Conservation (phyloP, 2,113 vertebrate species). For the Corythoichthys intestinalis region DNA sequence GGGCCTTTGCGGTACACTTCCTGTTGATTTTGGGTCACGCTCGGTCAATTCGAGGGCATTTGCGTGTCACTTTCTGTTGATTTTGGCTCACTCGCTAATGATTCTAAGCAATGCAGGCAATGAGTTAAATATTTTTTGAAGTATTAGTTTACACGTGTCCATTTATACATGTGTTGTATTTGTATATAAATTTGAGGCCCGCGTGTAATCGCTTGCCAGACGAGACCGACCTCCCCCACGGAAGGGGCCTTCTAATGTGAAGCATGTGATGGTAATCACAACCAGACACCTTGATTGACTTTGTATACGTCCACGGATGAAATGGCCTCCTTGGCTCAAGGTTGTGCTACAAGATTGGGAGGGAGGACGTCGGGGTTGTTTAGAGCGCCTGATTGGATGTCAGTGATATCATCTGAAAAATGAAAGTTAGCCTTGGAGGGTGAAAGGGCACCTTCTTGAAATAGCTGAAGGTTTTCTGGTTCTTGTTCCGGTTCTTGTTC, state of each 20-base stretch:
- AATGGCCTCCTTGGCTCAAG: not conserved
- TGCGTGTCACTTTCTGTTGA: no score
- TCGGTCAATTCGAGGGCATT: no score
- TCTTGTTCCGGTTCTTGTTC: not conserved
- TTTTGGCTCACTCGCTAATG: no score
- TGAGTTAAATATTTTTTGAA: no score
- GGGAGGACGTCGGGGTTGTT: not conserved
- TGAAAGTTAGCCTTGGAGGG: not conserved
- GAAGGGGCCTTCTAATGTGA: constrained; percentile 1
- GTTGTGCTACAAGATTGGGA: not conserved
- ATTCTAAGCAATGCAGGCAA: no score
- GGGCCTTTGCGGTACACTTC: no score
- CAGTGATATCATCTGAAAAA: not conserved
- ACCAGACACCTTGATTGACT: constrained; percentile 14
- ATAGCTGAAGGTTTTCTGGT: not conserved
- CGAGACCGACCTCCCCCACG: not conserved
- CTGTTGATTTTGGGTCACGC: no score
- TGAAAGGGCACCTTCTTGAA: not conserved
- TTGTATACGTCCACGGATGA: not conserved
- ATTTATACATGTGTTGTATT: no score
- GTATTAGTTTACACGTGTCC: no score
- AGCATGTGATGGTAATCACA: constrained; percentile 37
- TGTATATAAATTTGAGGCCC: not conserved
- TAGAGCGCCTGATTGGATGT: not conserved
- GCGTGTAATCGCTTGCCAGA: constrained; percentile 27